A percentile compares a stretch with the other conserved stretches of the same genome.
phyloP scores from a whole-genome alignment of 2,797 vertebrate genomes.

The Spinus pinus region DNA sequence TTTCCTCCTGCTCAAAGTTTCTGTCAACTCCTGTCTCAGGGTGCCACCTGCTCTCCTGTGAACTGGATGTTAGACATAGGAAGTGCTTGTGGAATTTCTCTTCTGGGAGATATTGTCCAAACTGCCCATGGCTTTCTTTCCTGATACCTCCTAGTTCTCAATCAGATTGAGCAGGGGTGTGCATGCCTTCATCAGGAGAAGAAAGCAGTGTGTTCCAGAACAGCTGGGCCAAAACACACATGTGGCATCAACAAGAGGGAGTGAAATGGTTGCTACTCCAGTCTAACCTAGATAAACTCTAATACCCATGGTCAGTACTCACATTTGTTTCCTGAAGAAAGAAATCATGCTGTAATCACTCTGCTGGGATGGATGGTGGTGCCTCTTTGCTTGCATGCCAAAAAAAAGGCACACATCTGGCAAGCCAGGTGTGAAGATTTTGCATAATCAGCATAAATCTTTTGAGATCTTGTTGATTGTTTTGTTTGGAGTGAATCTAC shows the following conservation, averaged over 20 bases:
- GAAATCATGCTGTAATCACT: background rate
- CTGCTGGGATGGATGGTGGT: background rate
- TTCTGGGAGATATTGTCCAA: background rate
- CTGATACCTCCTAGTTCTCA: background rate
- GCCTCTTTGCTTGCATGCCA: background rate
- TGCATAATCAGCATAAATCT: background rate
- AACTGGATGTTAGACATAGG: background rate
- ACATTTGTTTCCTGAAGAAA: background rate
- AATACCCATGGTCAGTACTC: background rate
- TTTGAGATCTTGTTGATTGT: background rate
- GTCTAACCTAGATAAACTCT: background rate
- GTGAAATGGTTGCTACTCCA: background rate
- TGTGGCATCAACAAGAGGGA: accelerated
- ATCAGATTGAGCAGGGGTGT: background rate
- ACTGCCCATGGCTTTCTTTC: background rate
- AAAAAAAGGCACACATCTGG: background rate
- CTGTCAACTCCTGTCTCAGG: background rate
- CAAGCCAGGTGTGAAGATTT: background rate
- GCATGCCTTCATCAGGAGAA: background rate
- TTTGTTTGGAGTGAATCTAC: background rate
- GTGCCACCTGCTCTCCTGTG: background rate
- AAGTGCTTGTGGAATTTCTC: background rate
- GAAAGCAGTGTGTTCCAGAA: background rate
- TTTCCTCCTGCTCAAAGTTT: background rate
- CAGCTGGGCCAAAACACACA: accelerated